Evolutionary conservation across 2,797 vertebrate genomes (phyloP).

Genomic region (Nasua narica): DNA sequence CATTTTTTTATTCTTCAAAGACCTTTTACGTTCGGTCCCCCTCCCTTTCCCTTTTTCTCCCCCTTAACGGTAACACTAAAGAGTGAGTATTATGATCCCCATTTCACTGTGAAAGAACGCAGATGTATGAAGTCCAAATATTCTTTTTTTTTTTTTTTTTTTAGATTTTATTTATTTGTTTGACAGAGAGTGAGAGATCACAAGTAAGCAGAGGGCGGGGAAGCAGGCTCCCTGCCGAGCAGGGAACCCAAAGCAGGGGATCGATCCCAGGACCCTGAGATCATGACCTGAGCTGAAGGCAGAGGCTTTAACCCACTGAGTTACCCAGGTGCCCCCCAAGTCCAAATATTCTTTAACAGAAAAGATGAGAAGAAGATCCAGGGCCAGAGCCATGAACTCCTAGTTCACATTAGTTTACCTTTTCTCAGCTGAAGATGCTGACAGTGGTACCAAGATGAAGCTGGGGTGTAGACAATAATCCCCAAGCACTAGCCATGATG

Average conservation of each 20-base stretch:
- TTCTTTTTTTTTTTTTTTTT: too few relatives aligned
- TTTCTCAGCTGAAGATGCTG: not conserved
- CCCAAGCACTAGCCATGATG: not conserved
- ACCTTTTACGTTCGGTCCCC: not conserved
- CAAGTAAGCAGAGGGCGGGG: too few relatives aligned
- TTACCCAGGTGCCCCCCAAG: too few relatives aligned
- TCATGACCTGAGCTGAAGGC: too few relatives aligned
- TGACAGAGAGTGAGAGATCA: too few relatives aligned
- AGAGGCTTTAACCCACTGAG: too few relatives aligned
- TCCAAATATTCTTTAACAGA: not conserved
- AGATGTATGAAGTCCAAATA: not conserved
- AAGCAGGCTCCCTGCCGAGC: too few relatives aligned
- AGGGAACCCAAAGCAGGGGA: too few relatives aligned
- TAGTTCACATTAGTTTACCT: not conserved
- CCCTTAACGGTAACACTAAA: not conserved
- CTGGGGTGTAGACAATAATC: not conserved
- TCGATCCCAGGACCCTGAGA: too few relatives aligned
- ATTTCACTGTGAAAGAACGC: not conserved
- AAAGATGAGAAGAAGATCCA: not conserved
- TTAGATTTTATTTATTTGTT: too few relatives aligned
- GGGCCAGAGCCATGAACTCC: not conserved
- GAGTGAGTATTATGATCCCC: not conserved
- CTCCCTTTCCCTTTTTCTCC: not conserved
- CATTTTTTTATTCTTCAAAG: not conserved
- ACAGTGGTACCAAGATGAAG: not conserved